Percentiles rank a stretch among this genome's conserved stretches.
These are phyloP conservation scores for Agonopterix heracliana DNA, from an alignment of 2,888 invertebrate genomes.

Conservation along the genomic window DNA sequence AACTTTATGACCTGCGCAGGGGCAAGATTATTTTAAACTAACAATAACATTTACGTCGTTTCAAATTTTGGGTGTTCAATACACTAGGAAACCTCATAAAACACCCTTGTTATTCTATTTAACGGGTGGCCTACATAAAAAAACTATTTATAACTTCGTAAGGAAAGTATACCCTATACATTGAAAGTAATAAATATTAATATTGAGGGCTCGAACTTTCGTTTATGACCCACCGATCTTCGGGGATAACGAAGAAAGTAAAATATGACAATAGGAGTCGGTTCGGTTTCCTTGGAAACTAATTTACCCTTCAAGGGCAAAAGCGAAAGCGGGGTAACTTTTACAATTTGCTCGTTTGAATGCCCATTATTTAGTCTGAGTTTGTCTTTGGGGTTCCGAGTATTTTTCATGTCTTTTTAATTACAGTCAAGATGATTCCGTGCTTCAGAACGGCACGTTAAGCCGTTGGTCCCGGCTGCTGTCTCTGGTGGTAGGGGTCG, in stretches of 20 bases:
- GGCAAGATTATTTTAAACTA: slow-evolving; percentile 22
- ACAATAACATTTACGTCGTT: slow-evolving; percentile 30
- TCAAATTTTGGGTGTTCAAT: too few relatives aligned
- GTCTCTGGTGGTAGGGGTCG: too few relatives aligned
- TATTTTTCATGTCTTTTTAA: too few relatives aligned
- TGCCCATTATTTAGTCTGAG: slow-evolving; percentile 17
- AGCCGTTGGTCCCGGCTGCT: too few relatives aligned
- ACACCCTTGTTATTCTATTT: slow-evolving; percentile 52
- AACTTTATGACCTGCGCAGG: background rate
- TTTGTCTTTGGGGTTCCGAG: slow-evolving; percentile 10
- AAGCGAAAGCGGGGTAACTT: slow-evolving; percentile 22
- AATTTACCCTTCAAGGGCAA: slow-evolving; percentile 33
- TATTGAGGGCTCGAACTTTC: slow-evolving; percentile 52
- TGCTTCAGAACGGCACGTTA: too few relatives aligned
- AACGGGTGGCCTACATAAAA: slow-evolving; percentile 60
- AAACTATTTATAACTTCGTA: slow-evolving; percentile 62
- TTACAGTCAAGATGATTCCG: too few relatives aligned
- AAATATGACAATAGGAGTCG: slow-evolving; percentile 35
- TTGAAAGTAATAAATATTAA: slow-evolving; percentile 66
- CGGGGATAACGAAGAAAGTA: slow-evolving; percentile 32
- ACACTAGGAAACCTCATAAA: slow-evolving; percentile 38
- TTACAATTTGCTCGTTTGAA: slow-evolving; percentile 22
- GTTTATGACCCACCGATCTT: slow-evolving; percentile 44
- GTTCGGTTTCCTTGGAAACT: slow-evolving; percentile 31
- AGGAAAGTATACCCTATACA: slow-evolving; percentile 56